These are phyloP conservation scores for Erinaceus europaeus DNA, from an alignment of 2,113 vertebrate genomes.

Conservation along the genomic window DNA sequence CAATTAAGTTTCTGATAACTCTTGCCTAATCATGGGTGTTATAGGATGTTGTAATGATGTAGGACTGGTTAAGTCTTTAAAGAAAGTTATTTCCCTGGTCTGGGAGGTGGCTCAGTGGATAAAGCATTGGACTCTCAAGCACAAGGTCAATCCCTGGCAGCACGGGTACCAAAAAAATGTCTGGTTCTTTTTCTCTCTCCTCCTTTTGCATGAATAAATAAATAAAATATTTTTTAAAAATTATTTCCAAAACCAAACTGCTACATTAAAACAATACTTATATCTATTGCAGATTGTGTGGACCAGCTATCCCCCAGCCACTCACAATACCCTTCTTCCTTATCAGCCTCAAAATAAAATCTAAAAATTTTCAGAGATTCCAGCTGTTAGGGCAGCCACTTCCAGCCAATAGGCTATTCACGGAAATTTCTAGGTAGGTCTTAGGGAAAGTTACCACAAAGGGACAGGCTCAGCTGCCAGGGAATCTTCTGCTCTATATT, in stretches of 20 bases:
- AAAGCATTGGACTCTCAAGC: no score
- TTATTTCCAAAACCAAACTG: background rate
- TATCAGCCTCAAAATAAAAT: background rate
- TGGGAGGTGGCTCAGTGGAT: no score
- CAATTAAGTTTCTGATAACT: background rate
- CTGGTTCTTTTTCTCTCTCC: no score
- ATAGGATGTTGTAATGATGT: background rate
- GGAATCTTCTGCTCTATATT: background rate
- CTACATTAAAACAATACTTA: background rate
- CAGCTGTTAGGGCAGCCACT: background rate
- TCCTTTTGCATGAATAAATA: no score
- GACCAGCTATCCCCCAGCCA: background rate
- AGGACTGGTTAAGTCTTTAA: background rate
- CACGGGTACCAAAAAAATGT: no score
- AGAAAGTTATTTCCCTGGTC: no score
- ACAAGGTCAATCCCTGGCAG: no score
- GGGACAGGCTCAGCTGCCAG: background rate
- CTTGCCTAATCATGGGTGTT: background rate
- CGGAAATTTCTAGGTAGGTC: background rate
- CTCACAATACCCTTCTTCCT: background rate
- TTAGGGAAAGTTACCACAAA: background rate
- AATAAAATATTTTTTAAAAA: no score
- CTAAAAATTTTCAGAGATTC: background rate
- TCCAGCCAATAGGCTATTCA: background rate
- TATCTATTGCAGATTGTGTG: background rate